Base-by-base conservation (phyloP, 1,140 invertebrate species). In the Zaprionus camerounensis region DNA sequence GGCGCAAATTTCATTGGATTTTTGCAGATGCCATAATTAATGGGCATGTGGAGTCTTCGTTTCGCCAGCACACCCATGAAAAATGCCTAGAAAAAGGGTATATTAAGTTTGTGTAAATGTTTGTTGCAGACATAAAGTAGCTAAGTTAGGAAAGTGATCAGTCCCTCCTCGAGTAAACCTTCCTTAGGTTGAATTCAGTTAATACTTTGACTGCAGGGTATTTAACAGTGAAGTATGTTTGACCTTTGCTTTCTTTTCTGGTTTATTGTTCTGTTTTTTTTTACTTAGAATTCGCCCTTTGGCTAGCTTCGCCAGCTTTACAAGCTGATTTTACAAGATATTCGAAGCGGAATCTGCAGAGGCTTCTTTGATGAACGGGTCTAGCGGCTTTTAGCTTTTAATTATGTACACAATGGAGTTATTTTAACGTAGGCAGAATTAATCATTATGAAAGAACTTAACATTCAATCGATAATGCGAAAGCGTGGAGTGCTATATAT, bases 1-100 rank as follows among this genome's bases (percentile, higher is more conserved):
- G 53, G 56, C 80, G 65, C 80, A 59, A 82, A 83, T 88, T 88
- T 88, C 83, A 87, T 87, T 83, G 80, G 78, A 36, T 62, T 88
- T 84, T 69, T 49, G 56, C 51, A 74, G 73, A 69, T 72, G 74
- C 80, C 71, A 71, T 81, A 83, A 88, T 83, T 83, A 88, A 88
- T 88, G 77, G 81, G 70, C 57, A 70, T 68, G 66, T 74, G 78
- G 71, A 73, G 76, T 55, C 66, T 59, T 24, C 49, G 61, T 6
- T 68, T 15, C 3, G 3, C 13, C 36, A 4, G 1, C 36, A 15
- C 36, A 38, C 36, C 36, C 41, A 17, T 9, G 0, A 44, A 9
- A 44, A 44, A 17, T 17, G 0, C 1, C 2, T 17, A n/a, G 6
- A 0, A 17, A n/a, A 1, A 11, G 41, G 41, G 41, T 46, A 46